Conservation (phyloP, 2,888 invertebrate species). For the Cremastobaeus sp. region DNA sequence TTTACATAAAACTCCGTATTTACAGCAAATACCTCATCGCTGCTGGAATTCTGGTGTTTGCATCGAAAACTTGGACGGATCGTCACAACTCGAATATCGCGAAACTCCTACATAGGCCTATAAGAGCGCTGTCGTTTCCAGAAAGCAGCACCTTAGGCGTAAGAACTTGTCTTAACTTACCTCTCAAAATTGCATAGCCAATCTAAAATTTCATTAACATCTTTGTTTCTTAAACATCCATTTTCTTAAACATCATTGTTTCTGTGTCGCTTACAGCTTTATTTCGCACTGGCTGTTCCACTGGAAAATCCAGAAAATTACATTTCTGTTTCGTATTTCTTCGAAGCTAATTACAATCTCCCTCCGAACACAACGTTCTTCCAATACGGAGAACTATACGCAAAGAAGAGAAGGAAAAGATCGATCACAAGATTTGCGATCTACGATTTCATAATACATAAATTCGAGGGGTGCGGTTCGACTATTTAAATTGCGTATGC, state of each 20-base stretch:
- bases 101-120: constrained; percentile 72
- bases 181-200: constrained; percentile 28
- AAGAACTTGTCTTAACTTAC: constrained; percentile 40
- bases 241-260: not conserved
- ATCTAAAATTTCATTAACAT: constrained; percentile 45
- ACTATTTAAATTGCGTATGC: not conserved
- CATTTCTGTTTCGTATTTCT: constrained; percentile 86
- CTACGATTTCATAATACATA: constrained; percentile 80
- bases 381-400: constrained; percentile 28
- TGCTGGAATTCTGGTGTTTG: constrained; percentile 56
- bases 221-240: constrained; percentile 22
- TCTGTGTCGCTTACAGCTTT: constrained; percentile 79
- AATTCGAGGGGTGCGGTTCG: constrained; percentile 80
- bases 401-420: constrained; percentile 74
- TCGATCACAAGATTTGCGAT: constrained; percentile 80
- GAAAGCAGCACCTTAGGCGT: constrained; percentile 75
- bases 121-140: constrained; percentile 74
- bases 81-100: constrained; percentile 72
- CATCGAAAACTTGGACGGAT: constrained; percentile 43
- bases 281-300: constrained; percentile 85
- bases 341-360: constrained; percentile 84
- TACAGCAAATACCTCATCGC: constrained; percentile 50
- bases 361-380: constrained; percentile 80
- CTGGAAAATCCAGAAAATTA: constrained; percentile 84
- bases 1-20: constrained; percentile 33